Evolutionary conservation across 1,140 invertebrate species (phyloP), one percentile per base, ranked within the genome.

Genomic region (Magallana gigas): DNA sequence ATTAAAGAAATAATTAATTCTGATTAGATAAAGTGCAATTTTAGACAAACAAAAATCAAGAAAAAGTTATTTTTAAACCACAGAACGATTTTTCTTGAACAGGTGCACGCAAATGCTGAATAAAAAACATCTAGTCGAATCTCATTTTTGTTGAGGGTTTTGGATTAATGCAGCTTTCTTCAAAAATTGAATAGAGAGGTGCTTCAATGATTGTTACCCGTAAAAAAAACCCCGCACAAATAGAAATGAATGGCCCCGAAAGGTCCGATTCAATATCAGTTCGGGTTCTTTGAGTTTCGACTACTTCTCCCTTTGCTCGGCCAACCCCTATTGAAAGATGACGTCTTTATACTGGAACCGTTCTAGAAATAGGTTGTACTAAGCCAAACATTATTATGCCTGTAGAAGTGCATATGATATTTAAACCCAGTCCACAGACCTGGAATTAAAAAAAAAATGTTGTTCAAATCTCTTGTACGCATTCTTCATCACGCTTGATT

Each of bases 1-100:
- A 18, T 76, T 18, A 76, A 9, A 76, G 23, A 76, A 76, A 48
- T 48, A 48, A 76, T 76, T 76, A 76, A 76, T 76, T 76, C 36
- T 76, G 9, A 76, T 76, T 11, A 29, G 8, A 29, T 23, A 76
- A 29, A 76, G 23, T 76, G 68, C 68, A 76, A 76, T 76, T 8
- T 76, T 48, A 29, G 68, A 76, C 68, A 76, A 29, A 12, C 36
- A 36, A 76, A 29, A 29, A 76, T 29, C 9, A 12, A 29, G 8
- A 76, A 36, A 4, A 8, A 12, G 29, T 76, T 76, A 76, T 76
- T 36, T 76, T 36, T 36, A 12, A 76, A 76, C 36, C 68, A 76
- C 9, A 11, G 8, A 18, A 36, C 36, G 23, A 48, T 48, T 76
- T 76, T 76, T 76, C 18, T 68, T 23, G 23, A 76, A 29, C 68